Percentiles rank a stretch among this genome's conserved stretches.
These are phyloP conservation scores for Synanthedon myopaeformis DNA, from an alignment of 2,888 invertebrate genomes.

Conservation along the genomic window DNA sequence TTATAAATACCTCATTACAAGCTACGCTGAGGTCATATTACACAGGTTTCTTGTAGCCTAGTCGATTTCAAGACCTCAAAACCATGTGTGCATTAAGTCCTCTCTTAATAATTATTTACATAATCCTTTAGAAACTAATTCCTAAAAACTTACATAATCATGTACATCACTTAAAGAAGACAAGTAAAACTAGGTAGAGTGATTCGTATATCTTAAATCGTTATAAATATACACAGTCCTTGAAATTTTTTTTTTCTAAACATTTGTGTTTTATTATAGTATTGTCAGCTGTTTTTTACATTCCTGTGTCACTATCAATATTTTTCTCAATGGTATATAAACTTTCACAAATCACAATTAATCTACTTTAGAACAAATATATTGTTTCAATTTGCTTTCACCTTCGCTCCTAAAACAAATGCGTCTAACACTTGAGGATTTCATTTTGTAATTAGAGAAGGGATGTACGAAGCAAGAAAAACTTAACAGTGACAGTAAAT, in stretches of 20 bases:
- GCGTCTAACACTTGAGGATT: background rate
- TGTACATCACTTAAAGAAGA: conserved; percentile 47
- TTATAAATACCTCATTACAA: background rate
- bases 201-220: conserved; percentile 60
- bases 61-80: conserved; percentile 1
- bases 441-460: background rate
- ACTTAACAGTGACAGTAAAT: conserved; percentile 1
- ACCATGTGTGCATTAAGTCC: conserved; percentile 9
- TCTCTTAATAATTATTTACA: conserved; percentile 39
- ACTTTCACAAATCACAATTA: background rate
- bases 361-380: conserved; percentile 2
- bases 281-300: conserved; percentile 64
- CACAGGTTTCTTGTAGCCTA: conserved; percentile 10
- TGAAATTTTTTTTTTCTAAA: conserved; percentile 27
- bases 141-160: conserved; percentile 44
- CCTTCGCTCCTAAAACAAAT: background rate
- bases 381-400: background rate
- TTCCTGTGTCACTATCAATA: conserved; percentile 45
- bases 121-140: conserved; percentile 23
- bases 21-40: conserved; percentile 13
- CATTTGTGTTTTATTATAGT: conserved; percentile 59
- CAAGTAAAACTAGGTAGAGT: conserved; percentile 51
- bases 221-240: conserved; percentile 38
- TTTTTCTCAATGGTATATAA: conserved; percentile 17
- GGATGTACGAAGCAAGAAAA: background rate